phyloP scores from a whole-genome alignment of 2,797 vertebrate species.

The Sebastes trivittatus region DNA sequence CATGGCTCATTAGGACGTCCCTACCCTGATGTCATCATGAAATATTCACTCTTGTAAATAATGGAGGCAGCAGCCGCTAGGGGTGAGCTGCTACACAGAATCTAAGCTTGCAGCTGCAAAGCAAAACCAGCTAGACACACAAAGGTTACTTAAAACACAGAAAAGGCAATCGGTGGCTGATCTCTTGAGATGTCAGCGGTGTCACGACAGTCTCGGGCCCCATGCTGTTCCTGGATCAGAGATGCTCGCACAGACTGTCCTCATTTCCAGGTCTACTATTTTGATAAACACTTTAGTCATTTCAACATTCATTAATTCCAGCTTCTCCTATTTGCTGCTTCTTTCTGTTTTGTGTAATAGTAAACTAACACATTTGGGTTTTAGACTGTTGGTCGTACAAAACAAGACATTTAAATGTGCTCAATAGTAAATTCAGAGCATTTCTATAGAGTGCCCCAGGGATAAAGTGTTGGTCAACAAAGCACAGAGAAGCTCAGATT shows the following conservation, averaged over 20 bases:
- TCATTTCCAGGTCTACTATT: background rate
- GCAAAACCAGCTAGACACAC: conserved; percentile 17
- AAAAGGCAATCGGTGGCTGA: conserved; percentile 18
- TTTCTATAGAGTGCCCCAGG: background rate
- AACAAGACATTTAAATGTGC: background rate
- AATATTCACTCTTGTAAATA: conserved; percentile 79
- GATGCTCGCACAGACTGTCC: background rate
- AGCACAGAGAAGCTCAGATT: background rate
- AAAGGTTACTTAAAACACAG: conserved; percentile 5
- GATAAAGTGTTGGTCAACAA: background rate
- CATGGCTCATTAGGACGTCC: conserved; percentile 60
- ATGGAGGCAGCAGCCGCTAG: conserved; percentile 54
- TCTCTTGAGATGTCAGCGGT: conserved; percentile 21
- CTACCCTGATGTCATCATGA: conserved; percentile 69
- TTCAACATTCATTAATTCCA: background rate
- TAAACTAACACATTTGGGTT: background rate
- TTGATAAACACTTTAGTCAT: background rate
- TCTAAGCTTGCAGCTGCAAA: conserved; percentile 5
- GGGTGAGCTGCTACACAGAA: conserved; percentile 28
- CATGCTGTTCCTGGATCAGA: conserved; percentile 6
- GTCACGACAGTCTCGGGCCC: background rate
- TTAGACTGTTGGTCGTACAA: background rate
- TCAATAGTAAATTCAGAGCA: background rate
- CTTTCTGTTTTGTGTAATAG: background rate
- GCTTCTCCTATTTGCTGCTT: background rate